Evolutionary conservation across 1,140 invertebrate genomes (phyloP), one percentile per base, ranked within the genome.

Genomic region (Akabosia matsudoensis): DNA sequence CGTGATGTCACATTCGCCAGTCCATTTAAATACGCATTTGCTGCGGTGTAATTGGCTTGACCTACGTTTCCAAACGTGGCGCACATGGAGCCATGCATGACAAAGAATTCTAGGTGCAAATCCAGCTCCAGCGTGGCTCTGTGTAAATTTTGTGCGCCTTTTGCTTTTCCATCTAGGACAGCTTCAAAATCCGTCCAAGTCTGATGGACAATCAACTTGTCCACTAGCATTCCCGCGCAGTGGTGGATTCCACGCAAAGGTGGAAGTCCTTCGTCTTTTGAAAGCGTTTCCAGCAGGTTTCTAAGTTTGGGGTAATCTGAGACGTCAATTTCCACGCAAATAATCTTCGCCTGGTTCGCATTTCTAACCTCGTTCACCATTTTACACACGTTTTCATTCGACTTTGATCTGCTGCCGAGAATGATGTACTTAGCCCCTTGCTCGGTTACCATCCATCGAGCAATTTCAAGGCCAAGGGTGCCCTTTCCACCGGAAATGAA

Each of bases 81-180:
- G 2, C 67, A 61, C 2, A 74, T 61, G 1, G 76, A 78, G 0
- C 73, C 74, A 33, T 70, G 71, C 1, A 78, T 16, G 14, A 75
- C 52, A 24, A 78, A 78, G 30, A 33, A 61, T 70, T 78, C 26
- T 28, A 78, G 70, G 1, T 26, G 26, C 13, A 37, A 74, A 61
- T 74, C 73, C 24, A 31, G 45, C 0, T 70, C 56, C 14, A 52
- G n/a, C 26, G 33, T 31, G 37, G 18, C 18, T 7, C 7, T 10
- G 31, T 78, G 76, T 3, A 78, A 30, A 71, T 78, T 78, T 61
- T 67, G 74, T 18, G 76, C 56, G 7, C 61, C 73, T 13, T 70
- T 14, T 31, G 71, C 73, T 71, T 78, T 78, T 34, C 73, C 33
- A n/a, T n/a, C 45, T 33, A 71, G 22, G 4, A 56, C 54, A 7